A percentile compares a stretch with the other conserved stretches of the same genome.
These are phyloP conservation scores for Papilio aristodemus DNA, from an alignment of 1,140 invertebrate species.

Conservation along the genomic window DNA sequence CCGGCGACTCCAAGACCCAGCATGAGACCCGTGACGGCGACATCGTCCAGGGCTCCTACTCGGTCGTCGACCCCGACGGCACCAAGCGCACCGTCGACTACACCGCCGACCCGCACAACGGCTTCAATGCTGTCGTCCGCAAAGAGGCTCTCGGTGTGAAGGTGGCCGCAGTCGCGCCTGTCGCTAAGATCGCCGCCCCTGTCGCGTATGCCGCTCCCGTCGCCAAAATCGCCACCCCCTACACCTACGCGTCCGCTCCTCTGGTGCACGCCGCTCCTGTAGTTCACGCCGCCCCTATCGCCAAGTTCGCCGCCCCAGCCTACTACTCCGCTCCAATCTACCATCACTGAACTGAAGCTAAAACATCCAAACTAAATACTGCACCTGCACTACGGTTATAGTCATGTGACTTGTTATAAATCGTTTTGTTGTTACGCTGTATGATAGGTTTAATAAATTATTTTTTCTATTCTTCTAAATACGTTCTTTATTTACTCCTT, in stretches of 20 bases:
- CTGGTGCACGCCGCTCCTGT: conserved; percentile 50
- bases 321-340: conserved; percentile 54
- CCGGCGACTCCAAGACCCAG: conserved; percentile 85
- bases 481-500: conserved; percentile 29
- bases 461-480: conserved; percentile 45
- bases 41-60: conserved; percentile 83
- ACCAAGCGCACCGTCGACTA: conserved; percentile 84
- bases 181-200: conserved; percentile 49
- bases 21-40: conserved; percentile 84
- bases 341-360: conserved; percentile 66
- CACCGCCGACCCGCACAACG: conserved; percentile 79
- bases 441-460: conserved; percentile 58
- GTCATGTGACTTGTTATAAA: conserved; percentile 39
- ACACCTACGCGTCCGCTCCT: conserved; percentile 44
- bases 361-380: conserved; percentile 46
- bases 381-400: conserved; percentile 39
- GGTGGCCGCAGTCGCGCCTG: conserved; percentile 46
- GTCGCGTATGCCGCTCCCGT: conserved; percentile 51
- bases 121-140: conserved; percentile 78
- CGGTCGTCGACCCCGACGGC: conserved; percentile 83
- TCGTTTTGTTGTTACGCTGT: conserved; percentile 40
- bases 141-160: conserved; percentile 57
- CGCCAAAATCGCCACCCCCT: conserved; percentile 44
- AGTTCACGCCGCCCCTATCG: conserved; percentile 43
- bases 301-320: conserved; percentile 41